Base-by-base conservation (phyloP, 2,888 invertebrate genomes). In the Standfussiana lucernea region DNA sequence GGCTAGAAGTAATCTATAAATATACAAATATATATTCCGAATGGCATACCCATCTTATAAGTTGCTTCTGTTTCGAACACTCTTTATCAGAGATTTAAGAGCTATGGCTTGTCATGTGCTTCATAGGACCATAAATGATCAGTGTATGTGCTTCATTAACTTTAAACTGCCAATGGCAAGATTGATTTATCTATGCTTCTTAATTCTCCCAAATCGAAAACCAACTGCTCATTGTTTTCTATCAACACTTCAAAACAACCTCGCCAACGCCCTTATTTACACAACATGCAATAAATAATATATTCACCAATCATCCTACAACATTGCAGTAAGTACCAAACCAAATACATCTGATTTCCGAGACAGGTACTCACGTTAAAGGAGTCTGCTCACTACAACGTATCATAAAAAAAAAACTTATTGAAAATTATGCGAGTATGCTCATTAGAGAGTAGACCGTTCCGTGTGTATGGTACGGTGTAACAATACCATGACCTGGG, bases 341-440 rank as follows among this genome's bases (percentile, higher is more conserved):
- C 73, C 45, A 66, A 80, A 73, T 80, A 67, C 74, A 73, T 73
- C 37, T 81, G 42, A 81, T 80, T 82, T 80, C 69, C 50, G 37
- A 45, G 15, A 56, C 13, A 11, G 35, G 21, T 24, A 47, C 24
- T 21, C n/a, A 59, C 37, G 65, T 62, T 66, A 72, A 59, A 59
- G 32, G 59, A 1, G 21, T 4, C 4, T 35, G 10, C 21, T 32
- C 10, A 61, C 10, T 10, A 35, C 10, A 35, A 0, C 32, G 21
- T 59, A 32, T 15, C 28, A 28, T n/a, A 28, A 15, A 28, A 28
- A 24, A 56, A 28, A 56, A 2, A 6, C 6, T 15, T n/a, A 53
- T 28, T 53, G 0, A 28, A 53, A 53, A 53, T n/a, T 53, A 53
- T n/a, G 1, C n/a, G 53, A n/a, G 13, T n/a, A 11, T 8, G 8